Evolutionary conservation across 2,113 vertebrate species (phyloP), one percentile per base, ranked within the genome.

Genomic region (Aldabrachelys gigantea): DNA sequence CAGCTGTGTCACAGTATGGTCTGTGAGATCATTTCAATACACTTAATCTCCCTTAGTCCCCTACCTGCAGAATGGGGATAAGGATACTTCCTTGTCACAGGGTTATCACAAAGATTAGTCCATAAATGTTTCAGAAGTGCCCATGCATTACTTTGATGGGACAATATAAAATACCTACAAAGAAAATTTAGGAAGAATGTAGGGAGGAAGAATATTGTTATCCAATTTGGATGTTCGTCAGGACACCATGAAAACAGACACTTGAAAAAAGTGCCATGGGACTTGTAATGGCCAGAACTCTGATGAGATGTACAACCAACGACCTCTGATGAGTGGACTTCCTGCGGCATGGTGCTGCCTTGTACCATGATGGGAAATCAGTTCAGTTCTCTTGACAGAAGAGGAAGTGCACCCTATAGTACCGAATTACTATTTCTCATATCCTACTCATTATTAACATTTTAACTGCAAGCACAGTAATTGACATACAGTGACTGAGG

Each of bases 391-490:
- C 16, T 56, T 56, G 31, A 44, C 21, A 81, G 81, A 44, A 5
- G 80, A 50, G 9, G 69, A 57, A 85, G 76, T 11, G 65, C 89
- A 41, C 72, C 90, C 90, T 3, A 47, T 0, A 49, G 13, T 12
- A 89, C 50, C 82, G 79, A 86, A 94, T 35, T 38, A 24, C 35
- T 72, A 87, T 50, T 89, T 87, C 44, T 72, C 9, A 62, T 62
- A 62, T 72, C n/a, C 69, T 75, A 38, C 72, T 75, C 17, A 44
- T 12, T 35, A 69, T 69, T 75, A 75, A 75, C n/a, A 24, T 75
- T 3, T n/a, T 75, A 41, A 75, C 38, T 41, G 72, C 38, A 75
- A 38, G 35, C 54, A 49, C 10, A 54, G 21, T 21, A 82, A 69
- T 56, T 88, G 31, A 62, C 69, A 75, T 0, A 0, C 31, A 53